phyloP scores from a whole-genome alignment of 2,113 vertebrate species.

The Cheirogaleus medius region DNA sequence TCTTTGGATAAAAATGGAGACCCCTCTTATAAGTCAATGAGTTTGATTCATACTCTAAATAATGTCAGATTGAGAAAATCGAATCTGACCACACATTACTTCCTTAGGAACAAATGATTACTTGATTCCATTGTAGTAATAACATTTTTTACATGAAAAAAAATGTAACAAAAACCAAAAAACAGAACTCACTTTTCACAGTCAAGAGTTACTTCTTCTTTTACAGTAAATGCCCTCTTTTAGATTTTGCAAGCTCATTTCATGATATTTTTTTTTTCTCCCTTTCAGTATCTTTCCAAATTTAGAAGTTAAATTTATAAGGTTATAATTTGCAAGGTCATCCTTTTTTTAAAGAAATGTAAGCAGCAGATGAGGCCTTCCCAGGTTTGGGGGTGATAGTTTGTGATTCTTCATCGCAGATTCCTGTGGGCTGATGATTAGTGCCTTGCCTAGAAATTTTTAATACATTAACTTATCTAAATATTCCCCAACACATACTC shows the following conservation, averaged over 20 bases:
- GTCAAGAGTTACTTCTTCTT: constrained; percentile 23
- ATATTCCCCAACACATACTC: not conserved
- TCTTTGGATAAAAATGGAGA: constrained; percentile 1
- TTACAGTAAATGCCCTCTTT: constrained; percentile 33
- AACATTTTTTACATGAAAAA: not conserved
- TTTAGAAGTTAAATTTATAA: constrained; percentile 68
- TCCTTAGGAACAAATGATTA: not conserved
- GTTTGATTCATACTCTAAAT: constrained; percentile 11
- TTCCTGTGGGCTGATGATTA: constrained; percentile 20
- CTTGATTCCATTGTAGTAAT: not conserved
- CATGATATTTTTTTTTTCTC: not conserved
- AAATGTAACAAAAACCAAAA: not conserved
- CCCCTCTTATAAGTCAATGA: not conserved
- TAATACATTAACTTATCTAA: constrained; percentile 43
- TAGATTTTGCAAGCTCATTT: constrained; percentile 63
- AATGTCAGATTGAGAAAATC: constrained; percentile 26
- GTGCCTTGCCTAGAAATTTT: not conserved
- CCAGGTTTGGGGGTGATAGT: not conserved
- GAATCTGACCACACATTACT: not conserved
- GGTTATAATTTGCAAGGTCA: constrained; percentile 63
- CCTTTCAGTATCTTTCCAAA: constrained; percentile 65
- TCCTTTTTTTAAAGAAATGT: constrained; percentile 1
- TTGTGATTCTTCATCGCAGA: constrained; percentile 9
- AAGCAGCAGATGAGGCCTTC: constrained; percentile 36
- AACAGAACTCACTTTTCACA: constrained; percentile 30